Conservation (phyloP, 2,113 vertebrate species). For the Rissa tridactyla region DNA sequence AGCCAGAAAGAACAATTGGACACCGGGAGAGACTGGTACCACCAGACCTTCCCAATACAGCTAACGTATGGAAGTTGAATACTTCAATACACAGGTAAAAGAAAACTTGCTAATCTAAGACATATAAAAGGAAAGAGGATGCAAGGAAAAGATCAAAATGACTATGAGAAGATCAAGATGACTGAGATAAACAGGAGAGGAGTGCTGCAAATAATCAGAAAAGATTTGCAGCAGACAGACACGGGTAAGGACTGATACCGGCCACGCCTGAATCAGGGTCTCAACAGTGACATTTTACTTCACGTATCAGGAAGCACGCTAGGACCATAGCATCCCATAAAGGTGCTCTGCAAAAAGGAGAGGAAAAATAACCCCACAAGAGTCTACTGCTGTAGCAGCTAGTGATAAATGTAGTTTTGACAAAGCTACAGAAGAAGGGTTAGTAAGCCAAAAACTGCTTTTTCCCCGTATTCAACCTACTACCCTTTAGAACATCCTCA, state of each 20-base stretch:
- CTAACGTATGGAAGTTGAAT: background rate
- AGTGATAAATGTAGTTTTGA: background rate
- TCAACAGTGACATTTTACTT: fast-evolving
- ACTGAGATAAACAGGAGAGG: background rate
- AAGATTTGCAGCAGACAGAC: fast-evolving
- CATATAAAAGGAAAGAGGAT: background rate
- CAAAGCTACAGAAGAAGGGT: background rate
- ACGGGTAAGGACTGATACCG: fast-evolving
- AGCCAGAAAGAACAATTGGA: background rate
- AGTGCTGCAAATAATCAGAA: background rate
- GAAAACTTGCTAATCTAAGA: background rate
- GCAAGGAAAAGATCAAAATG: background rate
- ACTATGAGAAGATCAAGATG: background rate
- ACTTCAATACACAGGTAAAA: background rate
- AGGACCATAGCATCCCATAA: background rate
- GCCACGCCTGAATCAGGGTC: background rate
- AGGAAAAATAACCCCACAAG: background rate
- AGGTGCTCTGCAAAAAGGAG: background rate
- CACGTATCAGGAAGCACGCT: background rate
- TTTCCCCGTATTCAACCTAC: background rate
- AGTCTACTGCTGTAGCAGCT: background rate
- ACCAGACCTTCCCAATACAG: background rate
- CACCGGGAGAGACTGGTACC: background rate
- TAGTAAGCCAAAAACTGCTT: background rate
- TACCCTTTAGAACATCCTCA: background rate